Evolutionary conservation across 2,888 invertebrate species (phyloP).

Genomic region (Hyppa rectilinea): DNA sequence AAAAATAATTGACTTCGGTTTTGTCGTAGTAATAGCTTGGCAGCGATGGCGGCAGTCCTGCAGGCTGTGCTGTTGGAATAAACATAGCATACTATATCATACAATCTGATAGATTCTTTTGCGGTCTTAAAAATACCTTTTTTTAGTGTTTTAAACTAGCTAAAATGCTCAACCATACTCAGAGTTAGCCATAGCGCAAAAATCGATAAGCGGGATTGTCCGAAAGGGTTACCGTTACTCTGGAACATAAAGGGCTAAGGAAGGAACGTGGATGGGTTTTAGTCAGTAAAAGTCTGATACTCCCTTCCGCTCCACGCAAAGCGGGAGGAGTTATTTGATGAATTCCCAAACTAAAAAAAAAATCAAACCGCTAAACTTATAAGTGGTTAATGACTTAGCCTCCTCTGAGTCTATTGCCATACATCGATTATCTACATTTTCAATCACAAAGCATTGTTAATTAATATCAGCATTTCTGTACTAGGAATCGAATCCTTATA

Average conservation of each 20-base stretch:
- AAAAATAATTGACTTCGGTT: constrained; percentile 32
- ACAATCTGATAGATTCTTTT: not conserved
- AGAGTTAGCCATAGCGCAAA: too few species aligned
- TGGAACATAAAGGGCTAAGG: too few species aligned
- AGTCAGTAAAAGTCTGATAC: too few species aligned
- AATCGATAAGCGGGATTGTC: too few species aligned
- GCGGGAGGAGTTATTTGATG: too few species aligned
- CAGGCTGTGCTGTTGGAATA: not conserved
- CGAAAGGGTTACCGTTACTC: too few species aligned
- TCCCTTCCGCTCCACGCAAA: too few species aligned
- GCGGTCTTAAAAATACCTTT: not conserved
- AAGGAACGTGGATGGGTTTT: too few species aligned
- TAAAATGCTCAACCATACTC: not conserved
- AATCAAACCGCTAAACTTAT: not conserved
- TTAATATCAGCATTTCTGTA: not conserved
- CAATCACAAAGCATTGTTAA: not conserved
- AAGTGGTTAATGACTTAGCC: not conserved
- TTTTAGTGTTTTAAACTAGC: not conserved
- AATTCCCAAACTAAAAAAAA: too few species aligned
- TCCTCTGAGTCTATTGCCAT: not conserved
- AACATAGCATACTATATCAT: not conserved
- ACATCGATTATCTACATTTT: not conserved
- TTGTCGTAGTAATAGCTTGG: constrained; percentile 14
- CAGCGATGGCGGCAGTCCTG: not conserved
- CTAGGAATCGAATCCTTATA: not conserved